These are phyloP conservation scores for Discoglossus pictus DNA, from an alignment of 2,797 vertebrate species.

Conservation along the genomic window DNA sequence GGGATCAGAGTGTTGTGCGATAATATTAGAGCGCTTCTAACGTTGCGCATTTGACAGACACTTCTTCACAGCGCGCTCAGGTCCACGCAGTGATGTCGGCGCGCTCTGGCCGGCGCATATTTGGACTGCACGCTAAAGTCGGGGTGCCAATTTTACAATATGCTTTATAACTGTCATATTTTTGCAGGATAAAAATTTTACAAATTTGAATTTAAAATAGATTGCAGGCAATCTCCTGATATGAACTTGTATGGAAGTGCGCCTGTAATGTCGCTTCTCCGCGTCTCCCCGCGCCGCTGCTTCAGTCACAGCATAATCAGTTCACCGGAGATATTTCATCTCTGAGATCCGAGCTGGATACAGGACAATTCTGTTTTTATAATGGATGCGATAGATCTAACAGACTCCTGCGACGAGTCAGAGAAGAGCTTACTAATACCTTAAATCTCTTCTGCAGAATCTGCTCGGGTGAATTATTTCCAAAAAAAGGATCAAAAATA, in stretches of 20 bases:
- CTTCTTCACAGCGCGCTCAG: too few species aligned
- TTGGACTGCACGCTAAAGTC: too few species aligned
- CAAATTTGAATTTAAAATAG: too few species aligned
- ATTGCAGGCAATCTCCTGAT: background rate
- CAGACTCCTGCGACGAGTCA: background rate
- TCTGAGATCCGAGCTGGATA: slow-evolving; percentile 12
- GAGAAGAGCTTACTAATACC: slow-evolving; percentile 20
- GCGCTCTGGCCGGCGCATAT: background rate
- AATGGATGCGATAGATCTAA: slow-evolving; percentile 38
- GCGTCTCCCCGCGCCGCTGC: slow-evolving; percentile 5
- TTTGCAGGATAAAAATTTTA: too few species aligned
- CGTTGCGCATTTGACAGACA: too few species aligned
- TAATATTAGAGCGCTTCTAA: too few species aligned
- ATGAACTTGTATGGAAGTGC: background rate
- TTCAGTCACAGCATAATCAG: slow-evolving; percentile 15
- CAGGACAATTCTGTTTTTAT: slow-evolving; percentile 26
- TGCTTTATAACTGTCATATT: too few species aligned
- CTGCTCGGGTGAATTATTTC: background rate
- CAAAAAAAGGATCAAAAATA: slow-evolving; percentile 13
- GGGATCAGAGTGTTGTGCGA: too few species aligned
- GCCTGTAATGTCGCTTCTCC: slow-evolving; percentile 3
- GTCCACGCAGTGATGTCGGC: too few species aligned
- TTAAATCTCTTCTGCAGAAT: slow-evolving; percentile 20
- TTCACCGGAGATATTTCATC: slow-evolving; percentile 17
- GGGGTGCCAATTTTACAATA: too few species aligned